Evolutionary conservation across 2,888 invertebrate genomes (phyloP).

Genomic region (Leucophora obtusa): DNA sequence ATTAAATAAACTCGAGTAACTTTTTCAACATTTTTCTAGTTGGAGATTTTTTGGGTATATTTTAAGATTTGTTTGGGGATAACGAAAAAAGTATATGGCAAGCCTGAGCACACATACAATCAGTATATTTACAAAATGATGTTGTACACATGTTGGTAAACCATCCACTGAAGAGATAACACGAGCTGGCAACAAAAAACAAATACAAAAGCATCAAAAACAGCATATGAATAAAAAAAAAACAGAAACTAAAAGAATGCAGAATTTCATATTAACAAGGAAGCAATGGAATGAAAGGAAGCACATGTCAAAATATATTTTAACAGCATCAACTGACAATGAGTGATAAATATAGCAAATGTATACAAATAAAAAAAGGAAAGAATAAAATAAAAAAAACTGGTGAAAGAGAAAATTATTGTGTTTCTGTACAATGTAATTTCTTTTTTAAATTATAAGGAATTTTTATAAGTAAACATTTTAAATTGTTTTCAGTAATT

Average conservation of each 20-base stretch:
- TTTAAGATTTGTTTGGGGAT: no score
- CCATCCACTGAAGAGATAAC: constrained; percentile 40
- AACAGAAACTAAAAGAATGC: constrained; percentile 36
- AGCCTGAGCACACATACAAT: not conserved
- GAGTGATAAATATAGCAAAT: constrained; percentile 59
- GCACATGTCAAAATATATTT: constrained; percentile 66
- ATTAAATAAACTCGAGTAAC: no score
- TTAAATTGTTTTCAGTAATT: no score
- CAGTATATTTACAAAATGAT: constrained; percentile 12
- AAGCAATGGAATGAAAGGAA: constrained; percentile 65
- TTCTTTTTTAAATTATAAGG: no score
- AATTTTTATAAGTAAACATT: no score
- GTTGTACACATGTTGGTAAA: constrained; percentile 61
- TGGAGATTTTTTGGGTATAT: no score
- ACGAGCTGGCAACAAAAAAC: constrained; percentile 36
- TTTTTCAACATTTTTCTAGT: no score
- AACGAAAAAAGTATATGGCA: no score
- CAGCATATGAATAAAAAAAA: constrained; percentile 20
- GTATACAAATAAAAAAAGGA: constrained; percentile 53
- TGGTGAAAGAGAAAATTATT: no score
- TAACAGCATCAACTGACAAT: constrained; percentile 63
- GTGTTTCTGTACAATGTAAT: no score
- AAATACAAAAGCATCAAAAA: constrained; percentile 26
- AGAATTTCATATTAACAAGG: constrained; percentile 59
- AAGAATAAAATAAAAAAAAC: not conserved